These are phyloP conservation scores for Microtus ochrogaster DNA, from an alignment of 2,113 vertebrate species.

Conservation along the genomic window DNA sequence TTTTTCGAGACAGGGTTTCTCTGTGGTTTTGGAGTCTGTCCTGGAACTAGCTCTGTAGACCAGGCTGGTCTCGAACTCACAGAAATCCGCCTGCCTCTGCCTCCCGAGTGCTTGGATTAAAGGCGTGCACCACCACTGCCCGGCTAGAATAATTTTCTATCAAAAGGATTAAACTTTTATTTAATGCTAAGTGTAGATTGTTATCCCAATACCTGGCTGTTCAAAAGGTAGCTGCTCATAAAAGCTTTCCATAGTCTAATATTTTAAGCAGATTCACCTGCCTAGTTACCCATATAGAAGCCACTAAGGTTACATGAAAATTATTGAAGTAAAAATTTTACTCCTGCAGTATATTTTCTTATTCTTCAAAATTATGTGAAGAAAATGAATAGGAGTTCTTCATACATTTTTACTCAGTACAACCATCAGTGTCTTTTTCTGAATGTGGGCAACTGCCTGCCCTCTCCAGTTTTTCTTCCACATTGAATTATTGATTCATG, in stretches of 20 bases:
- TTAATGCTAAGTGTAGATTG: not conserved
- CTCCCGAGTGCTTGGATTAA: too few relatives aligned
- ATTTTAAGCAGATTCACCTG: slow-evolving; percentile 3
- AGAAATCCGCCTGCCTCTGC: too few relatives aligned
- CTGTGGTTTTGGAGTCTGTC: too few relatives aligned
- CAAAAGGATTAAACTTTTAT: not conserved
- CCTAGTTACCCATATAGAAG: slow-evolving; percentile 36
- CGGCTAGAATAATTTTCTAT: not conserved
- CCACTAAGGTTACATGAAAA: slow-evolving; percentile 32
- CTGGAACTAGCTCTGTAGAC: too few relatives aligned
- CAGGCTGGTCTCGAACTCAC: too few relatives aligned
- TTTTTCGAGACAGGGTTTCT: too few relatives aligned
- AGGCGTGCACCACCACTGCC: too few relatives aligned
- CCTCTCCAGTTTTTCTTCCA: not conserved
- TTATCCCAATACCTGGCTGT: not conserved
- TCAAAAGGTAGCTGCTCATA: not conserved
- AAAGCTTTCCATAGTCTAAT: not conserved
- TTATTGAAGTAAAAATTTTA: slow-evolving; percentile 34
- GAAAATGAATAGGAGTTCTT: not conserved
- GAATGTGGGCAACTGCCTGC: not conserved
- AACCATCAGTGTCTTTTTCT: not conserved
- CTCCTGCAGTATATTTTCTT: not conserved
- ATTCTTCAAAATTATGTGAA: not conserved
- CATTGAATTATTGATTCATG: not conserved
- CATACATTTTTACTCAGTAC: not conserved